Evolutionary conservation across 1,140 invertebrate species (phyloP).

Genomic region (Pseudomyrmex sp.): DNA sequence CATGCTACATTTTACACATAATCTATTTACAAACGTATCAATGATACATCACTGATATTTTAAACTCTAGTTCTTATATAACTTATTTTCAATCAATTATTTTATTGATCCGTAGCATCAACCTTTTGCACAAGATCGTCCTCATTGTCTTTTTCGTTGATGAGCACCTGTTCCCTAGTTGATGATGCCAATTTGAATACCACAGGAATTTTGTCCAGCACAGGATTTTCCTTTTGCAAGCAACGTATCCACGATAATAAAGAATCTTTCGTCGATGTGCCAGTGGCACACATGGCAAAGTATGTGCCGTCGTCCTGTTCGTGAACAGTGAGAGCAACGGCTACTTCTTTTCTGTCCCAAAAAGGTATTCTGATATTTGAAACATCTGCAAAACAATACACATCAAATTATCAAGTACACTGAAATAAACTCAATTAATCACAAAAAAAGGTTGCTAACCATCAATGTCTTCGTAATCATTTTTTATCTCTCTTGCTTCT

Average conservation of each 20-base stretch:
- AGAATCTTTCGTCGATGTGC: conserved; percentile 95
- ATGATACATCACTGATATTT: background rate
- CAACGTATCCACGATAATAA: conserved; percentile 96
- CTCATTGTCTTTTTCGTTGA: background rate
- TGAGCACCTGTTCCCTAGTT: background rate
- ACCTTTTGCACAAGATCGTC: background rate
- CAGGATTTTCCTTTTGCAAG: conserved; percentile 92
- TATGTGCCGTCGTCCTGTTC: conserved; percentile 97
- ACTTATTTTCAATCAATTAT: background rate
- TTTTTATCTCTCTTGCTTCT: conserved; percentile 82
- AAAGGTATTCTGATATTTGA: conserved; percentile 88
- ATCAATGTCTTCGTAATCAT: conserved; percentile 85
- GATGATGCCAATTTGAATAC: conserved; percentile 88
- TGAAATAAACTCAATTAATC: no score
- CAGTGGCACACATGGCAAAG: conserved; percentile 94
- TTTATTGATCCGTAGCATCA: background rate
- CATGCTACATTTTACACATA: conserved; percentile 25
- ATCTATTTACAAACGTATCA: background rate
- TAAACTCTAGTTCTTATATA: no score
- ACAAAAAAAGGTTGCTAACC: conserved; percentile 84
- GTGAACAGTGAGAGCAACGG: conserved; percentile 89
- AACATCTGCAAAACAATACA: conserved; percentile 87
- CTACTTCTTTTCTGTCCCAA: conserved; percentile 82
- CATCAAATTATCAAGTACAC: no score
- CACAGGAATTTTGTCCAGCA: conserved; percentile 90